Conservation (phyloP, 2,113 vertebrate species). For the Myrmecophaga tridactyla region DNA sequence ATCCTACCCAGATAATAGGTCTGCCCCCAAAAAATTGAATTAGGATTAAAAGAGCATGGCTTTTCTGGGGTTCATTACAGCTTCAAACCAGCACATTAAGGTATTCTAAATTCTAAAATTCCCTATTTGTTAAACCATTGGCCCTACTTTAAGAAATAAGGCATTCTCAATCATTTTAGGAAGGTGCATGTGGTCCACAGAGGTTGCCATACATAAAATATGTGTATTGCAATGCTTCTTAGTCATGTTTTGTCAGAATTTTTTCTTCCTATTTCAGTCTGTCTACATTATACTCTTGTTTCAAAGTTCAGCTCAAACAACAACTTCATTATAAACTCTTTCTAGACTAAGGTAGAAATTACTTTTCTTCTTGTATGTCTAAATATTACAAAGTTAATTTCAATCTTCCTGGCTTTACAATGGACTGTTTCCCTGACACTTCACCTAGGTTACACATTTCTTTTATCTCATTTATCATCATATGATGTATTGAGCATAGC, state of each 20-base stretch:
- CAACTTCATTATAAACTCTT: neutral
- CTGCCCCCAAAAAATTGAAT: too few species aligned
- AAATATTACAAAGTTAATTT: neutral
- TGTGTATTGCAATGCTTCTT: neutral
- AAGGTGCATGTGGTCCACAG: neutral
- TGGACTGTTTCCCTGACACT: neutral
- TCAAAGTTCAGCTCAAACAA: neutral
- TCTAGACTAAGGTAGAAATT: neutral
- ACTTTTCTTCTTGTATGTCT: neutral
- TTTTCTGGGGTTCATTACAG: too few species aligned
- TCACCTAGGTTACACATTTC: neutral
- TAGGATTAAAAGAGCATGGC: too few species aligned
- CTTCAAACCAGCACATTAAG: too few species aligned
- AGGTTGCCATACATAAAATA: neutral
- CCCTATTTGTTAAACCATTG: neutral
- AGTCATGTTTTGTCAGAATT: neutral
- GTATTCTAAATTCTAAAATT: neutral
- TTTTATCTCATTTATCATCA: neutral
- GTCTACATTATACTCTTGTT: neutral
- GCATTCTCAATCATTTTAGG: neutral
- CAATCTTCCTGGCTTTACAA: neutral
- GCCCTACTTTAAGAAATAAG: neutral
- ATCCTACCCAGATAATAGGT: too few species aligned
- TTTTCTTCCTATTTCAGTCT: neutral
- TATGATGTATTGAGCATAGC: neutral